Conservation (phyloP, 2,113 vertebrate genomes). For the Percina caprodes region DNA sequence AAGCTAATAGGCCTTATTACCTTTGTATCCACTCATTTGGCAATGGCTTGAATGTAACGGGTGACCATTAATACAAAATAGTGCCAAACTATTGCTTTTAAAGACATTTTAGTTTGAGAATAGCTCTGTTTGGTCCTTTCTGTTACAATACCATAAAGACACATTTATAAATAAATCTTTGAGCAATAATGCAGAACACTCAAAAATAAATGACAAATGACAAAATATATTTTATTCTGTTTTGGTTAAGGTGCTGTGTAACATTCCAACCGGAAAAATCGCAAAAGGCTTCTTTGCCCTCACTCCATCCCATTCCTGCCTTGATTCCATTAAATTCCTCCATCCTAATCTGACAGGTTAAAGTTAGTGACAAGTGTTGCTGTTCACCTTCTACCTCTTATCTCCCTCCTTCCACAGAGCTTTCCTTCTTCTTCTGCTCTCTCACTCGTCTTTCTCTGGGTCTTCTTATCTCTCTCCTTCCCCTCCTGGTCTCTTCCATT, state of each 20-base stretch:
- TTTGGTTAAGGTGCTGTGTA: neutral
- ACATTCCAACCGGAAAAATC: slow-evolving; percentile 24
- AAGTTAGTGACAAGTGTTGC: slow-evolving; percentile 84
- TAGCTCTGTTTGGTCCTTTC: neutral
- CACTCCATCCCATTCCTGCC: slow-evolving; percentile 18
- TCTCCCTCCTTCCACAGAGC: slow-evolving; percentile 85
- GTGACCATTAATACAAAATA: no score
- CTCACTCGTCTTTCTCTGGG: slow-evolving; percentile 74
- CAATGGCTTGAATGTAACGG: no score
- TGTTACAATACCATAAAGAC: neutral
- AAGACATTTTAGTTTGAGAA: neutral
- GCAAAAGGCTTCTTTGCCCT: neutral
- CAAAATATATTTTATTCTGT: neutral
- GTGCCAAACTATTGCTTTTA: no score
- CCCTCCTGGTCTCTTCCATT: slow-evolving; percentile 9
- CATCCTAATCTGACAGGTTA: slow-evolving; percentile 81
- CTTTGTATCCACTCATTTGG: no score
- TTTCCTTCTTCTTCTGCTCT: slow-evolving; percentile 80
- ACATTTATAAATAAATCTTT: neutral
- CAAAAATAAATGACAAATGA: no score
- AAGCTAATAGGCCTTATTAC: no score
- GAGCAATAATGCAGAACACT: neutral
- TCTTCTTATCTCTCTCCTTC: slow-evolving; percentile 34
- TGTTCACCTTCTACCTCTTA: slow-evolving; percentile 90
- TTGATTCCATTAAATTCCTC: slow-evolving; percentile 62